Percentiles rank a stretch among this genome's conserved stretches.
phyloP scores from a whole-genome alignment of 2,797 vertebrate genomes.

The Sebastes aleutianus region DNA sequence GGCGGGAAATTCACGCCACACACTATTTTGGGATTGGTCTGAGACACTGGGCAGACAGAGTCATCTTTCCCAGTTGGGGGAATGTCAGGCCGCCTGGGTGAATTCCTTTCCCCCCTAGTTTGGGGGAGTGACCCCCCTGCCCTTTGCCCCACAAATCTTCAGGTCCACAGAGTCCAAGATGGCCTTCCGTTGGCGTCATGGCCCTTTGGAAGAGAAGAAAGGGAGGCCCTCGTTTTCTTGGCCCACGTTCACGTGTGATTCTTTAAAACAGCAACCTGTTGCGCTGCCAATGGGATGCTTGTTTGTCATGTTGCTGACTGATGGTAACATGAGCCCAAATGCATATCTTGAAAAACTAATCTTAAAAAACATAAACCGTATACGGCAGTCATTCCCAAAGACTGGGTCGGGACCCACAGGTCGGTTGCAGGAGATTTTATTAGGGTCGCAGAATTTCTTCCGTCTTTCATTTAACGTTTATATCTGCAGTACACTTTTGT shows the following conservation, averaged over 20 bases:
- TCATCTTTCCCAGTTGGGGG: slow-evolving; percentile 75
- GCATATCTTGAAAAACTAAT: neutral
- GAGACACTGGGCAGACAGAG: slow-evolving; percentile 69
- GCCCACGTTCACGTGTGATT: slow-evolving; percentile 32
- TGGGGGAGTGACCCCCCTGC: slow-evolving; percentile 64
- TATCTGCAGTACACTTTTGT: no score
- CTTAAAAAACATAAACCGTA: neutral
- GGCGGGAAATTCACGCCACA: slow-evolving; percentile 58
- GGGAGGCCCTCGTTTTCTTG: slow-evolving; percentile 21
- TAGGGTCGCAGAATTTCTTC: no score
- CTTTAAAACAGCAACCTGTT: slow-evolving; percentile 36
- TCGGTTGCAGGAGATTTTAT: no score
- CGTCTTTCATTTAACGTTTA: no score
- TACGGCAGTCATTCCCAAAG: no score
- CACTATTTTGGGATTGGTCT: slow-evolving; percentile 72
- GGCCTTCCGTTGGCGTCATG: slow-evolving; percentile 45
- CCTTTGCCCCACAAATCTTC: slow-evolving; percentile 74
- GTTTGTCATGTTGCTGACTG: slow-evolving; percentile 12
- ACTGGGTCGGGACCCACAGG: no score
- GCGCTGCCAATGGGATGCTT: neutral
- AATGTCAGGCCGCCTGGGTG: slow-evolving; percentile 54
- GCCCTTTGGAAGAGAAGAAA: slow-evolving; percentile 48
- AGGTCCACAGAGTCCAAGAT: slow-evolving; percentile 59
- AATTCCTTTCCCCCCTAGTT: slow-evolving; percentile 77
- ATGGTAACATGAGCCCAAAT: neutral